These are phyloP conservation scores for Nephrotoma flavescens DNA, from an alignment of 2,888 invertebrate genomes.

Conservation along the genomic window DNA sequence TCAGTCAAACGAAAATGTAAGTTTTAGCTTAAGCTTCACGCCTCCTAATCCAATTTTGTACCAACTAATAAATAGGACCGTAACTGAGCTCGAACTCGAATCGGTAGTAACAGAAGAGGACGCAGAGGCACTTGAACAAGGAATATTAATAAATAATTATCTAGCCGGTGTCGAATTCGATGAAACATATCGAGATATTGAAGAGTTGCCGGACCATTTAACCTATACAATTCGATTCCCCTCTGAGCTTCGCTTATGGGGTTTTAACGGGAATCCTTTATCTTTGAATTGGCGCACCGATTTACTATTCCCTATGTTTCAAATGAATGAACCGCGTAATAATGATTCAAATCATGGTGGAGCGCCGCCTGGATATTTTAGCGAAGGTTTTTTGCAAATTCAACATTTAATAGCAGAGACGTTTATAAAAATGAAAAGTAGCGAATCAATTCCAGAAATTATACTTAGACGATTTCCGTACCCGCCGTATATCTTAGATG, in stretches of 20 bases:
- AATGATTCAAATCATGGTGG: constrained; percentile 35
- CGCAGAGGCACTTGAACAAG: background rate
- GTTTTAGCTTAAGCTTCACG: background rate
- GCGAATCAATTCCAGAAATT: constrained; percentile 8
- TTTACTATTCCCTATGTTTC: constrained; percentile 47
- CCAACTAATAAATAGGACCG: background rate
- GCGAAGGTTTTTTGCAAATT: constrained; percentile 50
- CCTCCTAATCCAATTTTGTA: background rate
- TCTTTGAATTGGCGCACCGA: constrained; percentile 44
- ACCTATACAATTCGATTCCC: constrained; percentile 46
- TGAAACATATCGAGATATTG: background rate
- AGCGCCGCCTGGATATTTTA: constrained; percentile 40
- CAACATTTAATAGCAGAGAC: constrained; percentile 42
- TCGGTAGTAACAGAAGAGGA: background rate
- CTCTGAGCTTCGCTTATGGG: constrained; percentile 37
- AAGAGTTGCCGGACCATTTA: constrained; percentile 29
- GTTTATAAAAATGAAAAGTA: constrained; percentile 28
- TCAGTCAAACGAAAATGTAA: background rate
- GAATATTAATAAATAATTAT: background rate
- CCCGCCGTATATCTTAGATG: constrained; percentile 46
- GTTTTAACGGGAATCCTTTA: constrained; percentile 18
- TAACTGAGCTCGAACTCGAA: background rate
- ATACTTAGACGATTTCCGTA: constrained; percentile 49
- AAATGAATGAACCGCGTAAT: constrained; percentile 50
- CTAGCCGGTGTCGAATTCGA: background rate